phyloP scores from a whole-genome alignment of 2,797 vertebrate genomes.

The Catamblyrhynchus diadema region DNA sequence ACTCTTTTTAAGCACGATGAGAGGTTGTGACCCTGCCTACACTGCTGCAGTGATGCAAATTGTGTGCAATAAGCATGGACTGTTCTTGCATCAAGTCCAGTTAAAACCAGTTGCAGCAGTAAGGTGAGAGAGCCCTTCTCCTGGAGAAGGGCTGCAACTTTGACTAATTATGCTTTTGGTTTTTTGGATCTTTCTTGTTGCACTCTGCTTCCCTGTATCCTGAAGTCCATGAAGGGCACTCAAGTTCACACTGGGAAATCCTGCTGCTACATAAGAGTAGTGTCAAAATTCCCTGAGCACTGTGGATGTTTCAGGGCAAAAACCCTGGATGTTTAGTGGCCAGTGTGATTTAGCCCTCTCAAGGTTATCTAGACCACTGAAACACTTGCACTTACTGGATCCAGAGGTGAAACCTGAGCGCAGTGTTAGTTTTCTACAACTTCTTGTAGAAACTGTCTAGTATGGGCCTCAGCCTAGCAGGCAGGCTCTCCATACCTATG shows the following conservation, averaged over 20 bases:
- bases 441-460: background rate
- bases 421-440: background rate
- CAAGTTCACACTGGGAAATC: background rate
- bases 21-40: background rate
- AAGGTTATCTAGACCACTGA: background rate
- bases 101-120: background rate
- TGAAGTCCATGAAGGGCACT: background rate
- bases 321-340: background rate
- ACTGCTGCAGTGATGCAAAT: background rate
- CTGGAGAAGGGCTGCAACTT: background rate
- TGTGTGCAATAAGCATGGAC: rapidly evolving
- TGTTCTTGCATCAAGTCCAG: background rate
- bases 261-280: background rate
- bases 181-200: background rate
- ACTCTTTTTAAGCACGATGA: background rate
- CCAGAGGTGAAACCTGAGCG: background rate
- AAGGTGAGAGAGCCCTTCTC: background rate
- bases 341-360: background rate
- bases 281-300: background rate
- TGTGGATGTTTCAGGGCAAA: background rate
- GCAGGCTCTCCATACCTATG: rapidly evolving
- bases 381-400: background rate
- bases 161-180: rapidly evolving
- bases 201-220: background rate
- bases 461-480: background rate